Evolutionary conservation across 1,140 invertebrate genomes (phyloP).

Genomic region (Dreissena rostriformis): DNA sequence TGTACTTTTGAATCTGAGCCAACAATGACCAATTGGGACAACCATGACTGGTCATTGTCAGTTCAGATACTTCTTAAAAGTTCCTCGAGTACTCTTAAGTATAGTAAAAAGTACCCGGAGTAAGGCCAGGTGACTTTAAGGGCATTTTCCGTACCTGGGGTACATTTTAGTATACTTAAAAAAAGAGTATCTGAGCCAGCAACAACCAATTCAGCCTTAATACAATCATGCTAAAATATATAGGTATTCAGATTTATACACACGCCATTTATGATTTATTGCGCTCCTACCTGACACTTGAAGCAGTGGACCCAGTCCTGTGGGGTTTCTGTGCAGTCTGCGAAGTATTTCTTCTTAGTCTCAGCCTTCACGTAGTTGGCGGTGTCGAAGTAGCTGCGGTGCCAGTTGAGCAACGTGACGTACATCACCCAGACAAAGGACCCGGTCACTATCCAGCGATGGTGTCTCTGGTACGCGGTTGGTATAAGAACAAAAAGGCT

Average conservation of each 20-base stretch:
- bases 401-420: conserved; percentile 42
- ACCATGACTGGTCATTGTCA: too few species aligned
- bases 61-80: too few species aligned
- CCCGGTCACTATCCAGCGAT: conserved; percentile 14
- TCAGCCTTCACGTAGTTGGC: conserved; percentile 45
- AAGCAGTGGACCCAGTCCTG: conserved; percentile 42
- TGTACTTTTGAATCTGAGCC: too few species aligned
- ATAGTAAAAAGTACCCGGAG: too few species aligned
- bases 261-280: neutral
- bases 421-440: conserved; percentile 14
- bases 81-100: too few species aligned
- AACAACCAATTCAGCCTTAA: too few species aligned
- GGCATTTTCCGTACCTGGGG: too few species aligned
- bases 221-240: neutral
- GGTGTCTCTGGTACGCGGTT: neutral
- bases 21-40: too few species aligned
- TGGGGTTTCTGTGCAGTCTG: conserved; percentile 35
- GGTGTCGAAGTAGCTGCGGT: conserved; percentile 45
- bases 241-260: neutral
- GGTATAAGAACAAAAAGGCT: conserved; percentile 30
- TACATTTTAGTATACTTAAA: too few species aligned
- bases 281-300: conserved; percentile 40
- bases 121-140: too few species aligned
- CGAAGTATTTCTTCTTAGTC: conserved; percentile 37
- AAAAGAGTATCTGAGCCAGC: too few species aligned